Evolutionary conservation across 2,113 vertebrate species (phyloP).

Genomic region (Setophaga petechia): DNA sequence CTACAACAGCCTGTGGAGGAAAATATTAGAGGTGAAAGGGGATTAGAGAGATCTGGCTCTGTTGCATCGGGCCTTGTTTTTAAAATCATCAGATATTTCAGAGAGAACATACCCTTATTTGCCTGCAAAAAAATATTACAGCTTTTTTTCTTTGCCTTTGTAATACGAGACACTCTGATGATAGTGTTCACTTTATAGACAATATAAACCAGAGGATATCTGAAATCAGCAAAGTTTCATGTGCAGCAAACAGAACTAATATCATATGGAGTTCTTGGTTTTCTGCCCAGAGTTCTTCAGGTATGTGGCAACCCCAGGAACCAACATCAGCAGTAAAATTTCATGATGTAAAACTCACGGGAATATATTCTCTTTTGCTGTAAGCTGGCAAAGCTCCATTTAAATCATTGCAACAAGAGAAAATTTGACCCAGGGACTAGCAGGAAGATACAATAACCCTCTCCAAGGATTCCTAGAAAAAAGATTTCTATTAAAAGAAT

Average conservation of each 20-base stretch:
- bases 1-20: not conserved
- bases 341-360: conserved; percentile 14
- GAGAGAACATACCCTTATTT: not conserved
- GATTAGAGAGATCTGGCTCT: not conserved
- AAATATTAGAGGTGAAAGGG: not conserved
- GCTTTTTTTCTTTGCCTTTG: not conserved
- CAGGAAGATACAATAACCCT: not conserved
- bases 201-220: not conserved
- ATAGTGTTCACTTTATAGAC: not conserved
- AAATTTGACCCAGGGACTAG: conserved; percentile 33
- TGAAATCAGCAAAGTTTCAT: not conserved
- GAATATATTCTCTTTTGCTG: conserved; percentile 1
- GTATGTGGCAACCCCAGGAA: conserved; percentile 31
- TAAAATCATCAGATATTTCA: not conserved
- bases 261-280: conserved; percentile 16
- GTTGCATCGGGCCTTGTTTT: not conserved
- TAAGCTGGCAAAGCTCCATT: conserved; percentile 15
- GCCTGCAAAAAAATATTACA: not conserved
- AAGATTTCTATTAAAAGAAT: conserved; percentile 18
- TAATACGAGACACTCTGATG: not conserved
- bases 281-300: conserved; percentile 31
- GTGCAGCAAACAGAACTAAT: not conserved
- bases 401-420: conserved; percentile 3
- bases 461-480: conserved; percentile 29
- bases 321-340: conserved; percentile 44